Evolutionary conservation across 1,140 invertebrate genomes (phyloP), one percentile per base, ranked within the genome.

Genomic region (Brachionus asplanchnoidis): DNA sequence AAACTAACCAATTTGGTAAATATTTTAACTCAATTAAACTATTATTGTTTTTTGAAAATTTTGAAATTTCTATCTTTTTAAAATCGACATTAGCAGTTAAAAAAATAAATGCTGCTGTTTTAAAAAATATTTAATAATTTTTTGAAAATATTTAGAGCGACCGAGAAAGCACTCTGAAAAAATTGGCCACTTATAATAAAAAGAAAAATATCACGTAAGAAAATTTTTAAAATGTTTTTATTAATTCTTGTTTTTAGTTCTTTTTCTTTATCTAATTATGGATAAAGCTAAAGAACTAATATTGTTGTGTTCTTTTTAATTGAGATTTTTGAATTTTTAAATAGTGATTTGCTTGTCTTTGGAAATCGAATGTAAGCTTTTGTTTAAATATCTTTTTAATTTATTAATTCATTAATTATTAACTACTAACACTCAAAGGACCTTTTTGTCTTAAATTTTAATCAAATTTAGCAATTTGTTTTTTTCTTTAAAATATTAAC

Each of bases 1-100:
- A 82, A 82, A 44, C 32, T 82, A 9, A 82, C 79, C 9, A 82
- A 68, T 82, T 68, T 82, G 79, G 78, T 80, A 53, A 56, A 14
- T 12, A 32, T n/a, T 36, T 32, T 14, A 32, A 73, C 6, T 36
- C 6, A 6, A 6, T 36, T 36, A 36, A 36, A 36, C 0, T 5
- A 32, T 32, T 6, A 32, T 32, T 7, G 7, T 36, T 36, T 7
- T 36, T 36, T 36, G 32, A 79, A 79, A n/a, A 79, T 79, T 50
- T 14, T 44, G 46, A 4, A 32, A 50, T 79, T 60, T 8, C 12
- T 44, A n/a, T 79, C 17, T 46, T 79, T n/a, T 79, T 17, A 79
- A 79, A 7, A 46, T n/a, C 3, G 2, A 0, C 9, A 17, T n/a
- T 0, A 6, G 5, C 1, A 14, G 17, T 17, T 53, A 14, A 50